Base-by-base conservation (phyloP, 2,113 vertebrate genomes). In the Oplegnathus fasciatus region DNA sequence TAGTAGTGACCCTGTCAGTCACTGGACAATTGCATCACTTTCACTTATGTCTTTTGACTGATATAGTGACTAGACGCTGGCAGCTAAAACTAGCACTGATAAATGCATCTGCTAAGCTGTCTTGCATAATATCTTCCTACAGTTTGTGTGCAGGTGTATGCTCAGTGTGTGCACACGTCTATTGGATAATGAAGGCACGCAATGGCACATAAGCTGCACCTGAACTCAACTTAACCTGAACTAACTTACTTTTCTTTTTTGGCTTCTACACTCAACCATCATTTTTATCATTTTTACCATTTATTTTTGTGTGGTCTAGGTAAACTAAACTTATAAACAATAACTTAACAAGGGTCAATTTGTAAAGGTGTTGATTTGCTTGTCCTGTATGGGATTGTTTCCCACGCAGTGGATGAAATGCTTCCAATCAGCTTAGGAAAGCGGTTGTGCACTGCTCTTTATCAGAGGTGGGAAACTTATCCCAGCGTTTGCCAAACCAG, bases 121-220 rank as follows among this genome's bases (percentile, higher is more conserved):
- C 55, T 32, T 76, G 65, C 81, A 67, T 75, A 40, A 75, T 34
- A 32, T 44, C 58, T 57, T 55, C 67, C 67, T 65, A 3, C 14
- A 61, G 54, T 24, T 50, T 37, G 34, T 42, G 60, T 40, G 18
- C 3, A 61, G 13, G 32, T 61, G 54, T 20, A 14, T n/a, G 34
- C 22, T 46, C n/a, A 54, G 22, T 37, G 44, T 69, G 61, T 66
- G 61, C 70, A 73, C 52, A 37, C 18, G 78, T 54, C 32, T 26
- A 13, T 9, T 26, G 52, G 70, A 74, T 57, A 74, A 57, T 6
- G 50, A 22, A 73, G 48, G 22, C 68, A 54, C 32, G 5, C 32
- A 17, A 24, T 2, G 5, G 6, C 48, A 73, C 60, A 26, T 48
- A 74, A 74, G 40, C 79, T 67, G 62, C 52, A 60, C 28, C 4